These are phyloP conservation scores for Chaenocephalus aceratus DNA, from an alignment of 2,113 vertebrate genomes.

Conservation along the genomic window DNA sequence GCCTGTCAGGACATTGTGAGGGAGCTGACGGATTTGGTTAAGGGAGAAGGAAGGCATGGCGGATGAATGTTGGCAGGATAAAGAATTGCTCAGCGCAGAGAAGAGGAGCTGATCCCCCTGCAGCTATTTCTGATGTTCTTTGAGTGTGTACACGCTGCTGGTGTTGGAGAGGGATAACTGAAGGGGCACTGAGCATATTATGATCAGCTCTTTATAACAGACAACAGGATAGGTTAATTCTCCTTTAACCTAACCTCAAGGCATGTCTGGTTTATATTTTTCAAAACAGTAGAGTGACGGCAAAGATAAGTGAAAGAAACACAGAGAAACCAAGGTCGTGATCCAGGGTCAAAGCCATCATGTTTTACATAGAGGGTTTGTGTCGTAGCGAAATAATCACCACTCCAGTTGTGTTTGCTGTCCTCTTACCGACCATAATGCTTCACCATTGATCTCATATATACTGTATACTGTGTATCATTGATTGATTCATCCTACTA, in stretches of 20 bases:
- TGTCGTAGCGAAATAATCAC: not conserved
- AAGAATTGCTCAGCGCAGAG: constrained; percentile 69
- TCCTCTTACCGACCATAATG: not conserved
- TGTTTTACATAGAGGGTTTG: not conserved
- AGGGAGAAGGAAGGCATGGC: constrained; percentile 75
- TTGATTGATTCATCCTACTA: too few relatives aligned
- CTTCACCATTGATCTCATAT: not conserved
- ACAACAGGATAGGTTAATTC: not conserved
- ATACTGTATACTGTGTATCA: not conserved
- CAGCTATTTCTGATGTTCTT: constrained; percentile 71
- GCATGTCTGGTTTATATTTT: constrained; percentile 1
- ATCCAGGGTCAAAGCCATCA: not conserved
- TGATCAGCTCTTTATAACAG: constrained; percentile 34
- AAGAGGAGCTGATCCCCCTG: constrained; percentile 65
- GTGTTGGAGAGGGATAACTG: constrained; percentile 29
- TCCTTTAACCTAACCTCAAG: constrained; percentile 18
- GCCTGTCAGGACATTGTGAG: constrained; percentile 76
- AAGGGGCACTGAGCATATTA: constrained; percentile 32
- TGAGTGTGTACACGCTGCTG: constrained; percentile 55
- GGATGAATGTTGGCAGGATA: constrained; percentile 80
- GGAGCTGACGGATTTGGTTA: constrained; percentile 78
- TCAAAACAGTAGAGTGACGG: not conserved
- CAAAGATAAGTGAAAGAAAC: constrained; percentile 3
- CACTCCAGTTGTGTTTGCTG: not conserved
- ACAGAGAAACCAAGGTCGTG: not conserved